Base-by-base conservation (phyloP, 2,888 invertebrate genomes). In the Acanthopleura granulata region DNA sequence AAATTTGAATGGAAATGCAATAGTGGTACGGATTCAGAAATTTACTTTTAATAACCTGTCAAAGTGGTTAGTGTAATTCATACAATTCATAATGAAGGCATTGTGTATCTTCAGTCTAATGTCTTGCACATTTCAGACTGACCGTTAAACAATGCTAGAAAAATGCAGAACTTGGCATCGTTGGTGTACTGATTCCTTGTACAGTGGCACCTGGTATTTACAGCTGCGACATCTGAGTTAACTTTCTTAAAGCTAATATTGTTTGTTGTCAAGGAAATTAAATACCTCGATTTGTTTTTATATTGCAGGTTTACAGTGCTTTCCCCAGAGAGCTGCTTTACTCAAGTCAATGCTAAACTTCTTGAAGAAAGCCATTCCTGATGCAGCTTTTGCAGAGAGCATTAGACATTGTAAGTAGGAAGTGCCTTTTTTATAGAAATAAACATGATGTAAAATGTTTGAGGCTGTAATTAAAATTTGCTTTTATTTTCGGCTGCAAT, bases 301-400 rank as follows among this genome's bases (percentile, higher is more conserved):
- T 6, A 57, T 77, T 80, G 22, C 79, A 86, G 89, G 86, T 81
- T 80, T 87, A 18, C 90, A 91, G 51, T 95, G 95, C 88, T 92
- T 95, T 76, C 95, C 96, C 0, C 96, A 96, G 89, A 91, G 96
- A 78, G 95, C 95, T 1, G 96, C 96, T 4, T 91, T 96, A 1
- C 91, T 97, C 6, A 97, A 96, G 87, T 96, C 96, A 0, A 95
- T 96, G 94, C 90, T 97, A 49, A 97, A 97, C 89, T 96, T 96
- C 87, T 88, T 97, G 77, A 96, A 97, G 89, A 95, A 96, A 89
- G 95, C 95, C 15, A 94, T 96, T 82, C 94, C 91, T 69, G 92
- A 92, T 77, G 93, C 94, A 12, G 93, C 94, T 0, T 95, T 95
- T 89, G 93, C 95, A 0, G 95, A 95, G 85, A 94, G 94, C 81